These are phyloP conservation scores for Prunella fulvescens DNA, from an alignment of 2,113 vertebrate species.

Conservation along the genomic window DNA sequence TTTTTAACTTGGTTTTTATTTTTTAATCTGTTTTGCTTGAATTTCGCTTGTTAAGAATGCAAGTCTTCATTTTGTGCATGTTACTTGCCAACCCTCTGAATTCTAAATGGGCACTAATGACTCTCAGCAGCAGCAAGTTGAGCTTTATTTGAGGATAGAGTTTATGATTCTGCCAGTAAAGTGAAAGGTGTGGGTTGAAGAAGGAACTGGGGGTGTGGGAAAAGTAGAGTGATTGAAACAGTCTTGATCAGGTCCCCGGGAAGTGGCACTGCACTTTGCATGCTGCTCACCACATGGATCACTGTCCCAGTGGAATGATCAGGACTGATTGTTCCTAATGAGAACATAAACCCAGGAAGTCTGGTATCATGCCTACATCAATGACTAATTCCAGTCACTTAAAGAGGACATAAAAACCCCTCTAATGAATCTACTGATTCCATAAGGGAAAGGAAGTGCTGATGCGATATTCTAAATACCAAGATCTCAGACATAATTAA, in stretches of 20 bases:
- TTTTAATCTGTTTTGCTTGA: neutral
- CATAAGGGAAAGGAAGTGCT: neutral
- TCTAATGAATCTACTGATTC: neutral
- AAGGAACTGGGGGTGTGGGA: neutral
- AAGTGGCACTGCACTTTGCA: neutral
- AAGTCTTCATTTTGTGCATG: neutral
- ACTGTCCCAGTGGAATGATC: neutral
- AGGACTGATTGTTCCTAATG: slow-evolving; percentile 8
- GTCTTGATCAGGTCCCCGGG: neutral
- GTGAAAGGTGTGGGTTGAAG: neutral
- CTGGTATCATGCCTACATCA: neutral
- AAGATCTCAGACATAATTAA: neutral
- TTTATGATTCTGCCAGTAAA: neutral
- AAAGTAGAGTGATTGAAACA: neutral
- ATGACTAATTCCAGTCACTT: slow-evolving; percentile 14
- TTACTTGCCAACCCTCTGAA: neutral
- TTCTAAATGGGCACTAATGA: neutral
- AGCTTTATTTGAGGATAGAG: neutral
- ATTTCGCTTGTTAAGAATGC: neutral
- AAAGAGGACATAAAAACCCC: neutral
- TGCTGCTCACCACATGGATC: neutral
- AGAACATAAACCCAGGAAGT: neutral
- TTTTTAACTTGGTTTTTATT: neutral
- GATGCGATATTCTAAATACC: neutral
- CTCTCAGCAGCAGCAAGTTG: neutral